Conservation (phyloP, 1,140 invertebrate species). For the Drosophila watanabei region DNA sequence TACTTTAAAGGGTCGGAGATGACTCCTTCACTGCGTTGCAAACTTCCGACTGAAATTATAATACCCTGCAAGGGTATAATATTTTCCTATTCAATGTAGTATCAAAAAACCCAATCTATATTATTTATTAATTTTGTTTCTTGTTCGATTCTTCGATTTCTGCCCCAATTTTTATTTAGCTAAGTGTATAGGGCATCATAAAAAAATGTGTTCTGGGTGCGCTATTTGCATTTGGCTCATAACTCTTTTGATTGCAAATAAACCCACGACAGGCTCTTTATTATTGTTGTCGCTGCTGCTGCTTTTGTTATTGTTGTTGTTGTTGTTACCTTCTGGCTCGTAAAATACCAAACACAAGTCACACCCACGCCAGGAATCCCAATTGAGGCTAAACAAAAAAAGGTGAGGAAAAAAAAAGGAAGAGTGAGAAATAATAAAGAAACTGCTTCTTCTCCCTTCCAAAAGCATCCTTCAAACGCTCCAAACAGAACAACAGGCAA, state of each 20-base stretch:
- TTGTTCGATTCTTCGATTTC: neutral
- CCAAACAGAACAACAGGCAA: conserved; percentile 52
- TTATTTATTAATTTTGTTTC: neutral
- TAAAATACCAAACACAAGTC: conserved; percentile 72
- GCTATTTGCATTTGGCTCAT: conserved; percentile 83
- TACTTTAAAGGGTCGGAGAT: too few species aligned
- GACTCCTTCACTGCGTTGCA: too few species aligned
- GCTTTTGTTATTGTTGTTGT: conserved; percentile 28
- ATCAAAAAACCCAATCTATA: neutral
- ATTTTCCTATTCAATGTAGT: neutral
- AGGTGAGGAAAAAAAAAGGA: conserved; percentile 40
- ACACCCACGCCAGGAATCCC: conserved; percentile 72
- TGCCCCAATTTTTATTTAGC: conserved; percentile 13
- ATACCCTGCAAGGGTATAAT: too few species aligned
- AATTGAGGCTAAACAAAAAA: conserved; percentile 55
- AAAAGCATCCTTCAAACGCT: conserved; percentile 69
- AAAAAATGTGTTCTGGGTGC: conserved; percentile 61
- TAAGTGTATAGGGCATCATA: conserved; percentile 57
- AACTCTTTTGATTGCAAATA: conserved; percentile 84
- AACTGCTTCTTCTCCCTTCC: conserved; percentile 47
- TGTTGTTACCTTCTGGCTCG: conserved; percentile 67
- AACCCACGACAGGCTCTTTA: conserved; percentile 59
- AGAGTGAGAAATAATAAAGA: conserved; percentile 53
- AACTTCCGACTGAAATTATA: too few species aligned
- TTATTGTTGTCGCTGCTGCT: conserved; percentile 54